Evolutionary conservation across 2,113 vertebrate species (phyloP).

Genomic region (Chiloscyllium plagiosum): DNA sequence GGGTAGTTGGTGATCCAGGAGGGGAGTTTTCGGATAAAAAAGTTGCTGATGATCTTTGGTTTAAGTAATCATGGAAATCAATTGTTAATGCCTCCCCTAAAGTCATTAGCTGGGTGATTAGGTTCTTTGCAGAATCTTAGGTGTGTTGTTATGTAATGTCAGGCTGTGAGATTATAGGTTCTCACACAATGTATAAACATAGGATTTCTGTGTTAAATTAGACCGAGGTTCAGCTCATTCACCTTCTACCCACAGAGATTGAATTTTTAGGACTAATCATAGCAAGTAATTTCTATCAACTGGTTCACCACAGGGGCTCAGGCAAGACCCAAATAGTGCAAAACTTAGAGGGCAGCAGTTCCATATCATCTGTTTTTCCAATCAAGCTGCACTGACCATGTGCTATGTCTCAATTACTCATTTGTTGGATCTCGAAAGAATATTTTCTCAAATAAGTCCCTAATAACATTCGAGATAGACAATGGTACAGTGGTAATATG

Average conservation of each 20-base stretch:
- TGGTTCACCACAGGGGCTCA: not conserved
- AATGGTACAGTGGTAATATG: too few relatives aligned
- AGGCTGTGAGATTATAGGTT: not conserved
- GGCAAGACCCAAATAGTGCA: not conserved
- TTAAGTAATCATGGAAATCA: not conserved
- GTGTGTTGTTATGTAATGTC: not conserved
- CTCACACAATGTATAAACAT: not conserved
- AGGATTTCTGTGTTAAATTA: not conserved
- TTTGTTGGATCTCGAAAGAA: not conserved
- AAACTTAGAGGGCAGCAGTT: not conserved
- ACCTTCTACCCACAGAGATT: not conserved
- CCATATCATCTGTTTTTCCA: not conserved
- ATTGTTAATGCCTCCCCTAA: not conserved
- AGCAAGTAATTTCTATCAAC: not conserved
- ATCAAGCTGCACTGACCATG: not conserved
- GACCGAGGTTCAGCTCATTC: not conserved
- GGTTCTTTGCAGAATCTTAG: not conserved
- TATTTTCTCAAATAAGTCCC: not conserved
- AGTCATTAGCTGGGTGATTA: not conserved
- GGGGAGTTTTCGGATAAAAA: too few relatives aligned
- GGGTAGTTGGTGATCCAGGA: not conserved
- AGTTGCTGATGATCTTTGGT: not conserved
- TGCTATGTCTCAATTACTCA: not conserved
- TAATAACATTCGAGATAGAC: not conserved
- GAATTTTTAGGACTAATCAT: not conserved